Conservation (phyloP, 2,113 vertebrate genomes). For the Cryptomyrus ogoouensis region DNA sequence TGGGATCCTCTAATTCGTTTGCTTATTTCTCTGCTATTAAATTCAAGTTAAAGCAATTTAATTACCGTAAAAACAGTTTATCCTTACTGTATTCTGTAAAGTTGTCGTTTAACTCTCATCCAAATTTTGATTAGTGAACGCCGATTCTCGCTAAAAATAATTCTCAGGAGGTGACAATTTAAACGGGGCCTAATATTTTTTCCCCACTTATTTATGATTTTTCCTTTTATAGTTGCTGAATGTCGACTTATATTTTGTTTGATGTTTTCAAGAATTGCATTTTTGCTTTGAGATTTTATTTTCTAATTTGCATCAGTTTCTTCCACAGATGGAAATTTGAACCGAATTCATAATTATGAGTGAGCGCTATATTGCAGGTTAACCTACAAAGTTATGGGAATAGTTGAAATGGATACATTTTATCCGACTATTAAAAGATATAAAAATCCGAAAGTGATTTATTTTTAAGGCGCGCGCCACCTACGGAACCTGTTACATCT, state of each 20-base stretch:
- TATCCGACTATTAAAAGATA: not conserved
- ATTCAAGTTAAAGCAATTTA: slow-evolving; percentile 52
- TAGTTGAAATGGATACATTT: not conserved
- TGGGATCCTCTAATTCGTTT: slow-evolving; percentile 45
- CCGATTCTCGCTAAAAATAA: not conserved
- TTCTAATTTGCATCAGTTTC: not conserved
- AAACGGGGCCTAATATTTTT: not conserved
- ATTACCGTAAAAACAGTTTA: slow-evolving; percentile 28
- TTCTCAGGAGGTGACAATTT: not conserved
- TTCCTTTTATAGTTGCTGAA: not conserved
- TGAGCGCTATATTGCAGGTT: not conserved
- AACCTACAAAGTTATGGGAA: not conserved
- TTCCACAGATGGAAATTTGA: not conserved
- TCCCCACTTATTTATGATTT: not conserved
- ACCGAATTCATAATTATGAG: not conserved
- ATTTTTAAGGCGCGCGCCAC: not conserved
- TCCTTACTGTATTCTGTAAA: slow-evolving; percentile 63
- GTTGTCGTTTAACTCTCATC: slow-evolving; percentile 44
- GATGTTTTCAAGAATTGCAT: not conserved
- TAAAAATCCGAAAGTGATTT: not conserved
- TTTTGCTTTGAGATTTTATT: not conserved
- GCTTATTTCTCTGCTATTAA: slow-evolving; percentile 43
- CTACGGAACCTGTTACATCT: slow-evolving; percentile 14
- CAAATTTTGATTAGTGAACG: slow-evolving; percentile 10
- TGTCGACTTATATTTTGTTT: not conserved